phyloP scores from a whole-genome alignment of 2,797 vertebrate genomes.

The Arvicola amphibius region DNA sequence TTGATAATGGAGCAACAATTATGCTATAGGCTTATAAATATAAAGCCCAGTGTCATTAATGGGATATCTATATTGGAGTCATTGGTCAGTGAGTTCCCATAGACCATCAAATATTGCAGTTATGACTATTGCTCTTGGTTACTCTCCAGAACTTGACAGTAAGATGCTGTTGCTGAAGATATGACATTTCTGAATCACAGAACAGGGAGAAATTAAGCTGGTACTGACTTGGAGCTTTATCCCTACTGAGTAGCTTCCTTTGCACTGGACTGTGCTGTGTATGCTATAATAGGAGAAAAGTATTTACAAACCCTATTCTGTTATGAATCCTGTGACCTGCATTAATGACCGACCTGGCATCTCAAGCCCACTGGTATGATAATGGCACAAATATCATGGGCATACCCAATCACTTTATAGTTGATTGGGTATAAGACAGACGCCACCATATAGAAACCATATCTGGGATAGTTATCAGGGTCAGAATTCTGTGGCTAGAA shows the following conservation, averaged over 20 bases:
- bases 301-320: not conserved
- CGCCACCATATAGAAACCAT: not conserved
- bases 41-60: not conserved
- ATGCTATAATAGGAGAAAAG: not conserved
- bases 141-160: not conserved
- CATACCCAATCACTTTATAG: not conserved
- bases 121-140: not conserved
- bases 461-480: not conserved
- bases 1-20: not conserved
- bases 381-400: not conserved
- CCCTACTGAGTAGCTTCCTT: not conserved
- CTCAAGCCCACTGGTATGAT: not conserved
- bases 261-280: not conserved
- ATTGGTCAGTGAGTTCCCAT: not conserved
- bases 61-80: not conserved
- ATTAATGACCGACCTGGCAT: not conserved
- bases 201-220: not conserved
- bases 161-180: not conserved
- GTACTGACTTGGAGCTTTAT: not conserved
- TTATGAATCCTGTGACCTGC: not conserved
- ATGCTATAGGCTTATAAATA: not conserved
- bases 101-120: not conserved
- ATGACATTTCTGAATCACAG: not conserved
- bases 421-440: not conserved
- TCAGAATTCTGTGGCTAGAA: not conserved